Evolutionary conservation across 1,140 invertebrate species (phyloP).

Genomic region (Colletes latitarsis): DNA sequence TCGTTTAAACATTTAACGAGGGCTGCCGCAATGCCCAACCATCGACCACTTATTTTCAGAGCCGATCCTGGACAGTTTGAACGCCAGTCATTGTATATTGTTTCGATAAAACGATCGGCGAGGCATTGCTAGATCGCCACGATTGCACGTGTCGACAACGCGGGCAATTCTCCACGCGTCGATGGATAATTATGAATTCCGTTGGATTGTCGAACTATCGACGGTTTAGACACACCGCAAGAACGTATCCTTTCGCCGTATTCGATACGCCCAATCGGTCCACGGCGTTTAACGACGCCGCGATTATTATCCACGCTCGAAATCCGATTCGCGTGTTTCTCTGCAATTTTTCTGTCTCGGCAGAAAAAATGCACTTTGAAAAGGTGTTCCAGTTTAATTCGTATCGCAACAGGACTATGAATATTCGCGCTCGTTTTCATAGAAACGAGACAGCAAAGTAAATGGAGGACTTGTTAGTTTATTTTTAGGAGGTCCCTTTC

Average conservation of each 20-base stretch:
- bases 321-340: conserved; percentile 40
- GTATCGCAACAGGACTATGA: no score
- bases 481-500: no score
- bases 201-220: conserved; percentile 49
- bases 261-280: conserved; percentile 40
- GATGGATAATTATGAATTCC: conserved; percentile 59
- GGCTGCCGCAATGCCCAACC: not conserved
- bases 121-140: conserved; percentile 37
- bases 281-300: conserved; percentile 28
- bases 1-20: conserved; percentile 20
- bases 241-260: conserved; percentile 45
- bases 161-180: conserved; percentile 56
- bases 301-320: not conserved
- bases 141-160: conserved; percentile 6
- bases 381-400: no score
- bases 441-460: no score
- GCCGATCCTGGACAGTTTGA: conserved; percentile 4
- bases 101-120: conserved; percentile 24
- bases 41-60: conserved; percentile 39
- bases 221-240: conserved; percentile 9
- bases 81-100: conserved; percentile 27
- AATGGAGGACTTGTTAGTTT: no score
- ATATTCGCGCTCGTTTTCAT: no score
- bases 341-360: no score
- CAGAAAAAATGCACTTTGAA: no score